These are phyloP conservation scores for Gymnocheta viridis DNA, from an alignment of 2,888 invertebrate species.

Conservation along the genomic window DNA sequence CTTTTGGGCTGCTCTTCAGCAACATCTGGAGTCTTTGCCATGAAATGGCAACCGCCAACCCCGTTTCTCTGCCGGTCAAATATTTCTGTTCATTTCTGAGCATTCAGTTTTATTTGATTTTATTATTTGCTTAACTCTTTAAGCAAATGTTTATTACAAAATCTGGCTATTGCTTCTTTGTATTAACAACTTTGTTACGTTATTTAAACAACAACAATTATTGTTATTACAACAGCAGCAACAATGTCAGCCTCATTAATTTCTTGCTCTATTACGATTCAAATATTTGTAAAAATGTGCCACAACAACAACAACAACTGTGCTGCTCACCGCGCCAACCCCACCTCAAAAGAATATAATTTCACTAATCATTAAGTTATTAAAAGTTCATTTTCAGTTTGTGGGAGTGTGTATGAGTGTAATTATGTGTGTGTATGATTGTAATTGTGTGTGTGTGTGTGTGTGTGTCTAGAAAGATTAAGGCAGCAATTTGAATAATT, in stretches of 20 bases:
- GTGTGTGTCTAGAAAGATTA: neutral
- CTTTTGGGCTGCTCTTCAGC: too few species aligned
- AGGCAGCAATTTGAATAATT: neutral
- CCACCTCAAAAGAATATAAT: neutral
- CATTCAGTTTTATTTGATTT: neutral
- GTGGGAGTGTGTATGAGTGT: neutral
- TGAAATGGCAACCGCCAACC: too few species aligned
- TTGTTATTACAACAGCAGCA: neutral
- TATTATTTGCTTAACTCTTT: neutral
- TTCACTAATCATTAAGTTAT: slow-evolving; percentile 46
- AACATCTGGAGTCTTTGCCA: too few species aligned
- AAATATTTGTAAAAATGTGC: neutral
- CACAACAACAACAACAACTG: neutral
- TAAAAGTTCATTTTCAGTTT: slow-evolving; percentile 8
- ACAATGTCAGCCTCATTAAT: neutral
- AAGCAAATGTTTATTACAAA: neutral
- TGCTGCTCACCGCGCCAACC: neutral
- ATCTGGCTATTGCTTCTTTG: neutral
- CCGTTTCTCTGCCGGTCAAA: too few species aligned
- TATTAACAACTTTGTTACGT: slow-evolving; percentile 36
- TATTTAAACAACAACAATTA: slow-evolving; percentile 41
- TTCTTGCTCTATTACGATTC: neutral
- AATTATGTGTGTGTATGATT: neutral
- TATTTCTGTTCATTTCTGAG: neutral
- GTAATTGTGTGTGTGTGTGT: neutral